These are phyloP conservation scores for Philhelius pedissequus DNA, from an alignment of 2,888 invertebrate genomes.

Conservation along the genomic window DNA sequence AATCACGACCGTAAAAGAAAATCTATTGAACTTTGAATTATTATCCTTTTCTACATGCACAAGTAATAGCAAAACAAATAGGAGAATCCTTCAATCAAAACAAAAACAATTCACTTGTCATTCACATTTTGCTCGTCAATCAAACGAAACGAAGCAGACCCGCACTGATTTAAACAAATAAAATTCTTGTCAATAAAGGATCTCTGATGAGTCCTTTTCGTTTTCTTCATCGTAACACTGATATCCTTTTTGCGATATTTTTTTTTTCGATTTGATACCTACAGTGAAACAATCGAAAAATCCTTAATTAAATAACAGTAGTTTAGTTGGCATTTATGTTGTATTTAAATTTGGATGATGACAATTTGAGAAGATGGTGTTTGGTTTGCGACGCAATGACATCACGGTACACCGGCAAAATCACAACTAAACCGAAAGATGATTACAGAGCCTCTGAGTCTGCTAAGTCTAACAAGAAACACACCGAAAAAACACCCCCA, in stretches of 20 bases:
- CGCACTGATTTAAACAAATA: slow-evolving; percentile 34
- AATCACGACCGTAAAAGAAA: slow-evolving; percentile 21
- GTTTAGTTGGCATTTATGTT: background rate
- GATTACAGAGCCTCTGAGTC: slow-evolving; percentile 64
- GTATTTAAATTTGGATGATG: background rate
- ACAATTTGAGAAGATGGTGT: background rate
- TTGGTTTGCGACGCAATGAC: slow-evolving; percentile 55
- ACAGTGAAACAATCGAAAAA: slow-evolving; percentile 32
- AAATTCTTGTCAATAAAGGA: slow-evolving; percentile 37
- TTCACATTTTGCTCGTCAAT: slow-evolving; percentile 57
- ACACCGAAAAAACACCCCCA: slow-evolving; percentile 14
- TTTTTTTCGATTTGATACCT: too few relatives aligned
- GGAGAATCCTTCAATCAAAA: slow-evolving; percentile 1
- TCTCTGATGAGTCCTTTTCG: slow-evolving; percentile 8
- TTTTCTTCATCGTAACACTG: slow-evolving; percentile 39
- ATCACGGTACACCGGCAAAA: slow-evolving; percentile 67
- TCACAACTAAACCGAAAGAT: slow-evolving; percentile 62
- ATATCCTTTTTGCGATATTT: slow-evolving; percentile 42
- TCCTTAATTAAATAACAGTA: background rate
- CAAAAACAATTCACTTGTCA: slow-evolving; percentile 47
- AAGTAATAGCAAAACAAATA: background rate
- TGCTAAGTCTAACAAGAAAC: slow-evolving; percentile 24
- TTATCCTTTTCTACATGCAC: slow-evolving; percentile 30
- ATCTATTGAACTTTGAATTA: slow-evolving; percentile 19
- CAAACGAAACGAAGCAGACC: slow-evolving; percentile 13